Conservation (phyloP, 2,888 invertebrate genomes). For the Disparrhopalites patrizii region DNA sequence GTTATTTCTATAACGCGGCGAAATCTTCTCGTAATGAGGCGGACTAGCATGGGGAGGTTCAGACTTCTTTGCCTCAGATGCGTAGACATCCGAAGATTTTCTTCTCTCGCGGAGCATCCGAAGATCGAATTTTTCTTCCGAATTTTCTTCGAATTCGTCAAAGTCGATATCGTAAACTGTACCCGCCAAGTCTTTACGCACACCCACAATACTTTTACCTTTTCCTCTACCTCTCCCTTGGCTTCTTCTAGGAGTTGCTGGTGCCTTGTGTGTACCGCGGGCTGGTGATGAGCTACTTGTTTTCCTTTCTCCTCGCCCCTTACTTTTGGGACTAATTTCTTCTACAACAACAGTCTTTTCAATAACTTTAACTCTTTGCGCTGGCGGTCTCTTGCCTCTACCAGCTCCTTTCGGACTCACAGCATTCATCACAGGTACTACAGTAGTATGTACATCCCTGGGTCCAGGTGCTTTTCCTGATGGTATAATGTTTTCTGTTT, state of each 20-base stretch:
- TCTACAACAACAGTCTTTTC: conserved; percentile 23
- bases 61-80: conserved; percentile 30
- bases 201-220: conserved; percentile 49
- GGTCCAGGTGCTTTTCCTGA: conserved; percentile 21
- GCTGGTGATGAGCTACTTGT: conserved; percentile 32
- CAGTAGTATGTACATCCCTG: conserved; percentile 14
- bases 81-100: conserved; percentile 46
- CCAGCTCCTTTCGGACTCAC: conserved; percentile 28
- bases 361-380: conserved; percentile 19
- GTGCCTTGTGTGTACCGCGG: conserved; percentile 28
- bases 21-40: conserved; percentile 28
- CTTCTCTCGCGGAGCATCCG: conserved; percentile 44
- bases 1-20: conserved; percentile 28
- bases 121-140: conserved; percentile 58
- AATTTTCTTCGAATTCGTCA: conserved; percentile 63
- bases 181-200: conserved; percentile 52
- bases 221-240: conserved; percentile 57
- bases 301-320: conserved; percentile 35
- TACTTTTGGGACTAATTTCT: conserved; percentile 34
- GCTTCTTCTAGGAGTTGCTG: conserved; percentile 55
- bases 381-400: conserved; percentile 31
- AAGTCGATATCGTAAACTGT: conserved; percentile 84
- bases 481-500: conserved; percentile 39
- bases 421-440: conserved; percentile 22
- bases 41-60: conserved; percentile 35